phyloP scores from a whole-genome alignment of 2,797 vertebrate species.

The Brachyalestes nurse region DNA sequence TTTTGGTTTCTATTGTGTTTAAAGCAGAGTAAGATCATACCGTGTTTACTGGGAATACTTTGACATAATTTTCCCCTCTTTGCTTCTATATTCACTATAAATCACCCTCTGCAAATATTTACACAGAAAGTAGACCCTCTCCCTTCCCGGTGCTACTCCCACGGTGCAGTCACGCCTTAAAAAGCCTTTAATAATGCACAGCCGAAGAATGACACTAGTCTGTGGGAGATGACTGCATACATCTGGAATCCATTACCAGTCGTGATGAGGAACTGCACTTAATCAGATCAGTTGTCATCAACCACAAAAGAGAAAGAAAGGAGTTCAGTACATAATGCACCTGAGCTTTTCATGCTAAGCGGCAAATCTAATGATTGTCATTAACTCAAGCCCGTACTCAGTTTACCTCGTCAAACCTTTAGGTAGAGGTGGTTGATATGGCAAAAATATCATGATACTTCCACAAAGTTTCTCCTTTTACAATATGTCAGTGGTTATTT shows the following conservation, averaged over 20 bases:
- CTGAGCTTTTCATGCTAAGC: not conserved
- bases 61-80: constrained; percentile 45
- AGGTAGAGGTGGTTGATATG: too few relatives aligned
- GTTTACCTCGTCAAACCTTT: not conserved
- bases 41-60: constrained; percentile 6
- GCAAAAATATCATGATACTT: too few relatives aligned
- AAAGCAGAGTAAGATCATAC: not conserved
- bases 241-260: constrained; percentile 53
- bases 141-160: constrained; percentile 24
- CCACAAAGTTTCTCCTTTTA: too few relatives aligned
- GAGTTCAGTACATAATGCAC: not conserved
- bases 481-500: too few relatives aligned
- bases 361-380: not conserved
- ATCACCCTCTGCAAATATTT: constrained; percentile 66
- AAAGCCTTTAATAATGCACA: constrained; percentile 32
- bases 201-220: constrained; percentile 43
- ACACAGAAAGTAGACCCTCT: constrained; percentile 64
- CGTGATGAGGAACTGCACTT: constrained; percentile 36
- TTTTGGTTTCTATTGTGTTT: constrained; percentile 1
- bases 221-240: constrained; percentile 46
- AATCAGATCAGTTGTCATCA: constrained; percentile 46
- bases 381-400: not conserved
- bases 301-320: not conserved
- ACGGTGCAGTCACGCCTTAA: constrained; percentile 41
- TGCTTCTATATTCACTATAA: constrained; percentile 31